Base-by-base conservation (phyloP, 1,140 invertebrate genomes). In the Laodelphax striatellus region DNA sequence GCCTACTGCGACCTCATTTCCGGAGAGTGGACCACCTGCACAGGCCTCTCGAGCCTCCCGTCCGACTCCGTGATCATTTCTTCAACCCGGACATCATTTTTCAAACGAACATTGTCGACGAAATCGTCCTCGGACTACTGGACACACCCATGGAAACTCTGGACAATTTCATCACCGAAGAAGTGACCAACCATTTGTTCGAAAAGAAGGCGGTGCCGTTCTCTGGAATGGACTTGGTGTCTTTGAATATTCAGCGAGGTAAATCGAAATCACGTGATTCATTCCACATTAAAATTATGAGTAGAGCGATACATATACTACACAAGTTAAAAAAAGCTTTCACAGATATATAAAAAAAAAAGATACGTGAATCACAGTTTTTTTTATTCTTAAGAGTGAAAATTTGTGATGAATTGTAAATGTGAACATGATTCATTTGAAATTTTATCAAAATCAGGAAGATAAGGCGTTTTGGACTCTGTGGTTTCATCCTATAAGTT, bases 171-270 rank as follows among this genome's bases (percentile, higher is more conserved):
- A 89, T 96, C 59, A 94, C 92, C 0, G 89, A 90, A 0, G 92
- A 94, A 78, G 88, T 96, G 2, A 94, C 92, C 0, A 94, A 95
- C 74, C 92, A 96, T 74, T 73, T 98, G 17, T 95, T 96, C 69
- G 92, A 95, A 72, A 87, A 92, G 65, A 82, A 82, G 31, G 83
- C 81, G 55, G 90, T 86, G 67, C 89, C 90, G 1, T 92, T 92
- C 73, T 92, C 88, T 0, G 90, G 91, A 10, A 76, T 94, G 16
- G 91, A 94, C 75, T 71, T 94, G 31, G 82, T 91, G 16, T 85
- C 90, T 0, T 72, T 93, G 0, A 93, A 94, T 66, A 79, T 93
- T 46, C 91, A 94, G 69, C 77, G 91, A 69, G 77, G 71, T 67
- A 65, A 63, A 68, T 55, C 24, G 1, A n/a, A n/a, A n/a, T n/a